Evolutionary conservation across 2,797 vertebrate species (phyloP).

Genomic region (Macropodus opercularis): DNA sequence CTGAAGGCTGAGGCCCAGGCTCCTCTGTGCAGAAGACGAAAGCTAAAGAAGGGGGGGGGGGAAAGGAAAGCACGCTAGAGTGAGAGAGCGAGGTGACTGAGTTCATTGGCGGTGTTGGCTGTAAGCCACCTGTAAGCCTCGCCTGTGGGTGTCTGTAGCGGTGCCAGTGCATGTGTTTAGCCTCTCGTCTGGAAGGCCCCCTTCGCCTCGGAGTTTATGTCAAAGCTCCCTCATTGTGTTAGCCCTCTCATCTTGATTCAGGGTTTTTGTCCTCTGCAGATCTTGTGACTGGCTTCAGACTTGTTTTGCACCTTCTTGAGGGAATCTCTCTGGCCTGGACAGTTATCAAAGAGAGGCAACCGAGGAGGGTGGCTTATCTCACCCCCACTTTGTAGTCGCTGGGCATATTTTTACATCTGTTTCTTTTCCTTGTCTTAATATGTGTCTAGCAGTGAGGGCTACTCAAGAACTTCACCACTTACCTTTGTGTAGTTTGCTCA

Average conservation of each 20-base stretch:
- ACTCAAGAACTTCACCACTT: constrained; percentile 10
- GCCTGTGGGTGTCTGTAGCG: constrained; percentile 82
- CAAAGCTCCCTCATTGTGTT: constrained; percentile 76
- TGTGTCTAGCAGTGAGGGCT: constrained; percentile 17
- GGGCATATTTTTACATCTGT: constrained; percentile 31
- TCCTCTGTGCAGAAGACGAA: constrained; percentile 60
- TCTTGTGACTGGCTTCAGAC: constrained; percentile 70
- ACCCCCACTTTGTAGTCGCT: constrained; percentile 35
- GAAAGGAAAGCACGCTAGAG: constrained; percentile 58
- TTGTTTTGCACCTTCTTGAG: constrained; percentile 60
- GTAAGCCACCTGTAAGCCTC: constrained; percentile 73
- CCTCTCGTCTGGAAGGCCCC: constrained; percentile 81
- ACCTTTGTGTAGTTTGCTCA: constrained; percentile 33
- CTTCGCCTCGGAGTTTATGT: constrained; percentile 75
- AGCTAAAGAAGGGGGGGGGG: constrained; percentile 50
- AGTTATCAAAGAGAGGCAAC: constrained; percentile 60
- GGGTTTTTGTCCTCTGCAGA: constrained; percentile 53
- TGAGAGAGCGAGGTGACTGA: constrained; percentile 76
- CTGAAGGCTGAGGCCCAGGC: constrained; percentile 68
- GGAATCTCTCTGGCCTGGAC: constrained; percentile 54
- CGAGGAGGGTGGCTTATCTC: constrained; percentile 43
- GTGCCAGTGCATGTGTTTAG: constrained; percentile 84
- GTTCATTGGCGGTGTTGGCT: constrained; percentile 81
- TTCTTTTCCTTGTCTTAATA: constrained; percentile 12
- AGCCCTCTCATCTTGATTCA: constrained; percentile 71